A percentile compares a stretch with the other conserved stretches of the same genome.
Conservation (phyloP, 2,113 vertebrate species). For the Loxodonta africana region DNA sequence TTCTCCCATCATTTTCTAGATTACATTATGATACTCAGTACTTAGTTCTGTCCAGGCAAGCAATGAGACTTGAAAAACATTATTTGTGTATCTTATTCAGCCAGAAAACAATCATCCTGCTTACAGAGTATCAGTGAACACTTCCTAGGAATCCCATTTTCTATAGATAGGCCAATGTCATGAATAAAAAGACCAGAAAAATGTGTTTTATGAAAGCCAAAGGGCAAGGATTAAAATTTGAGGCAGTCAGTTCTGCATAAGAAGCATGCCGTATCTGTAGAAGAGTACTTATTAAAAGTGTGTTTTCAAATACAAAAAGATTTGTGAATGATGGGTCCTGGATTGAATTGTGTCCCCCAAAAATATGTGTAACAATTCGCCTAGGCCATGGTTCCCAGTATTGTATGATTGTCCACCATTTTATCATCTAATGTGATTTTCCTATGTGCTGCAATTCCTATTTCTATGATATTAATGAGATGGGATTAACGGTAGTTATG, state of each 20-base stretch:
- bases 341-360: no score
- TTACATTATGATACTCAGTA: constrained; percentile 1
- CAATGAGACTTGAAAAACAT: not conserved
- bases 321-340: not conserved
- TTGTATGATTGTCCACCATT: no score
- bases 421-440: no score
- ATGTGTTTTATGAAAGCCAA: not conserved
- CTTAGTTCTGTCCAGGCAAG: not conserved
- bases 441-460: no score
- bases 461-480: no score
- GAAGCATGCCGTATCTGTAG: not conserved
- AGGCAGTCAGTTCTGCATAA: not conserved
- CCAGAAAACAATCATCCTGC: not conserved
- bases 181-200: not conserved
- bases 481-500: no score
- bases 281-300: not conserved
- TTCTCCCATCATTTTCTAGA: not conserved
- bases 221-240: not conserved
- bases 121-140: not conserved
- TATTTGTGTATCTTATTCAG: not conserved
- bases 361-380: no score
- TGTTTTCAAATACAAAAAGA: constrained; percentile 12
- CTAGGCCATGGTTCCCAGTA: no score
- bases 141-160: not conserved
- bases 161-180: not conserved